These are phyloP conservation scores for Melospiza melodia DNA, from an alignment of 2,113 vertebrate genomes.

Conservation along the genomic window DNA sequence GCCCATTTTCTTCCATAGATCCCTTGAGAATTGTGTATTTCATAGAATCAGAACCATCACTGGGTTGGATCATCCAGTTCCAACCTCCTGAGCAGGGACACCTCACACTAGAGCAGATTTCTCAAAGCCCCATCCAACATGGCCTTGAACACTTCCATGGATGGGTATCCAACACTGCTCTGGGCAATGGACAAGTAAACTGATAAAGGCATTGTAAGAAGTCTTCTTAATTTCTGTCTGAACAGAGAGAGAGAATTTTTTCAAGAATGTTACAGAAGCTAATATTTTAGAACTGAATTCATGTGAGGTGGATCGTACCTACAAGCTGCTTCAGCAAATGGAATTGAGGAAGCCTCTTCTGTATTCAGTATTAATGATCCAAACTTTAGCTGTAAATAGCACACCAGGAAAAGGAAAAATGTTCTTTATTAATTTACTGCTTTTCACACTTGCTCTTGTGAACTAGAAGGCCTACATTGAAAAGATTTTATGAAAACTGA, in stretches of 20 bases:
- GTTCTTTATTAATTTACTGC: neutral
- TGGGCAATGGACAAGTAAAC: neutral
- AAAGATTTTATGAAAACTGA: neutral
- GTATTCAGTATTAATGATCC: neutral
- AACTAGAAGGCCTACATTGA: neutral
- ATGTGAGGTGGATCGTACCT: neutral
- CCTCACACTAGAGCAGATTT: neutral
- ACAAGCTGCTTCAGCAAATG: conserved; percentile 4
- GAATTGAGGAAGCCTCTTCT: neutral
- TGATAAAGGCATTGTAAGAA: neutral
- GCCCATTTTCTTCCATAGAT: neutral
- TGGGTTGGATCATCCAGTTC: neutral
- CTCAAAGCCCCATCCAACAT: neutral
- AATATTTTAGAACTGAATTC: neutral
- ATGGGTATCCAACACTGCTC: neutral
- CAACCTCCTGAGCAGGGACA: neutral
- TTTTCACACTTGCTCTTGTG: neutral
- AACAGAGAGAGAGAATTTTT: neutral
- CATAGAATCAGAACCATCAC: neutral
- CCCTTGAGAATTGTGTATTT: neutral
- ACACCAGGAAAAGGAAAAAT: neutral
- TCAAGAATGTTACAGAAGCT: neutral
- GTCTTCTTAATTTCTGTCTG: neutral
- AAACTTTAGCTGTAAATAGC: conserved; percentile 5
- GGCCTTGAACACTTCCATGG: neutral